Base-by-base conservation (phyloP, 2,797 vertebrate genomes). In the Chelonia mydas region DNA sequence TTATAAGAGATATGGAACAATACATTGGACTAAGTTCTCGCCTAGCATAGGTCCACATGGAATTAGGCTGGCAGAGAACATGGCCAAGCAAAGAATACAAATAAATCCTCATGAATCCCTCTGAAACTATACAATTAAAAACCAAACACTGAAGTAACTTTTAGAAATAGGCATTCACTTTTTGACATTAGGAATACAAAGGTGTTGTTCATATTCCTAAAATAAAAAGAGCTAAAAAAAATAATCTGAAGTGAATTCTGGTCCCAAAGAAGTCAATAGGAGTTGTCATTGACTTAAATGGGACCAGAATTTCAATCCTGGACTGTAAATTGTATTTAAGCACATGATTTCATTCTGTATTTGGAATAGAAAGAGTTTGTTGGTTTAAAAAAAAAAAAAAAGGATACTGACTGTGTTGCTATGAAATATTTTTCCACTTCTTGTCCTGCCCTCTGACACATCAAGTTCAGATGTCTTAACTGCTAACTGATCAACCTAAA, bases 381-480 rank as follows among this genome's bases (percentile, higher is more conserved):
- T 59, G 6, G 25, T 79, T 83, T 7, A 65, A 91, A 45, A 0
- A 15, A 8, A 65, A 91, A 45, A 0, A 15, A 15, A 85, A 21
- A 88, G 74, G 2, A 51, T 88, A 97, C 95, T 97, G 74, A 98
- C 98, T 74, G 87, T 47, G 90, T 96, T 97, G 92, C 41, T 90
- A 37, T 98, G 97, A 95, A 98, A 98, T 83, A 98, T 93, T 88
- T 98, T 98, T 54, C 99, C 99, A 90, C 99, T 99, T 94, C 99
- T 98, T 90, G 99, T 99, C 98, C 98, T 99, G 97, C 98, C 98
- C 95, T 98, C 94, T 16, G 97, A 95, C 90, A 98, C 45, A 65
- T 98, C 97, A 90, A 98, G 96, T 84, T 98, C 97, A 83, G 98
- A 98, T 0, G 98, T 98, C 95, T 97, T 98, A 89, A 55, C 98